Base-by-base conservation (phyloP, 1,140 invertebrate genomes). In the Psilanteris sp. region DNA sequence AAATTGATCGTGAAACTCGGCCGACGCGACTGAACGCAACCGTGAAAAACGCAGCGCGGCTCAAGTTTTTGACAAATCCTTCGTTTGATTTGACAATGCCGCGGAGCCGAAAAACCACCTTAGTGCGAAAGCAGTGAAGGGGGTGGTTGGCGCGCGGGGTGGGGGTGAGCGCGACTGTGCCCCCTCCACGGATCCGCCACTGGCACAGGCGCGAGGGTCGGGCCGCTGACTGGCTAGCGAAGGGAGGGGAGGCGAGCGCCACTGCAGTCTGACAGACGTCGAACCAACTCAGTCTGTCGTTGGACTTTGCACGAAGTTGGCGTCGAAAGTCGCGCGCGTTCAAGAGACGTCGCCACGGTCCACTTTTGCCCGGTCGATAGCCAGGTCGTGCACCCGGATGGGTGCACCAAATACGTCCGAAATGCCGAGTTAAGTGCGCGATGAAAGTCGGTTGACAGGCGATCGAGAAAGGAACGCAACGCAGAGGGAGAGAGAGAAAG, bases 241-340 rank as follows among this genome's bases (percentile, higher is more conserved):
- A 48, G 54, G 37, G 67, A 29, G 50, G 52, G n/a, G n/a, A n/a
- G n/a, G n/a, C n/a, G 83, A 78, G 84, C 70, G 78, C 79, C 83
- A 83, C 81, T 87, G 84, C 84, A 62, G 80, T 79, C 83, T 82
- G 83, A 82, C 85, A 85, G 83, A 80, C 82, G 81, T 81, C 79
- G 79, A 75, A 81, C 74, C 78, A 81, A 78, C 81, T 85, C 83
- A 85, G 84, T 86, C 81, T 83, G 81, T 83, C 83, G 83, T 74
- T 78, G 78, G 83, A 86, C 80, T 80, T 84, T 52, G 77, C 64
- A 57, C 74, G 77, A 55, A 61, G 34, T 26, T 46, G 81, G 79
- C 66, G 72, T 27, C 16, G 52, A 43, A 27, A 36, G 10, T 39
- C 8, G 52, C 4, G 4, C 13, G 7, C 9, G 13, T 8, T 14